These are phyloP conservation scores for Cavia aperea DNA, from an alignment of 2,113 vertebrate genomes.

Conservation along the genomic window DNA sequence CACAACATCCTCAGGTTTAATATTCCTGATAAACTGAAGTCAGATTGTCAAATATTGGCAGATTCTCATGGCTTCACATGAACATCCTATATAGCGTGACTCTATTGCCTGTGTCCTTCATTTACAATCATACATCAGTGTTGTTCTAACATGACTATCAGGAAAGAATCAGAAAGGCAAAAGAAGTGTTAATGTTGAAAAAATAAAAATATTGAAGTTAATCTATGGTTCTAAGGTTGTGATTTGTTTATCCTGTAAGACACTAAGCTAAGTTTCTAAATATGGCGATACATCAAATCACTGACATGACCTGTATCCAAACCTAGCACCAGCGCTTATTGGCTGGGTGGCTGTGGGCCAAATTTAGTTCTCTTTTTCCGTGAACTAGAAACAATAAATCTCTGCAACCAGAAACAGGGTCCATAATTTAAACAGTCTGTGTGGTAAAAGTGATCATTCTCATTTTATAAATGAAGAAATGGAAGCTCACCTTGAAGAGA, in stretches of 20 bases:
- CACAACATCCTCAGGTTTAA: neutral
- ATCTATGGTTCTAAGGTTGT: neutral
- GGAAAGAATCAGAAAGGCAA: neutral
- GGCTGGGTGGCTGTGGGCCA: neutral
- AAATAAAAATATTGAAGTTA: neutral
- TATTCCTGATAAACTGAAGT: neutral
- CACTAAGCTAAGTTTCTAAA: neutral
- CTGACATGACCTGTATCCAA: neutral
- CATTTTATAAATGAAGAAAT: neutral
- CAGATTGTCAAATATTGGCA: neutral
- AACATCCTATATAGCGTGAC: neutral
- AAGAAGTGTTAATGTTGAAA: neutral
- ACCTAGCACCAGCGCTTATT: neutral
- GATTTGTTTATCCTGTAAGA: neutral
- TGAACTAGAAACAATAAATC: neutral
- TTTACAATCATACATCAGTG: neutral
- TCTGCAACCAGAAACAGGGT: neutral
- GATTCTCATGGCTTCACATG: neutral
- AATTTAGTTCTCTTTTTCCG: neutral
- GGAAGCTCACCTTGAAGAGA: neutral
- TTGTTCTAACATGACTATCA: neutral
- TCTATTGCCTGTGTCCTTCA: neutral
- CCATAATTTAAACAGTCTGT: neutral
- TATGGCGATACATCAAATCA: neutral
- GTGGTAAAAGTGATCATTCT: neutral